Conservation (phyloP, 2,888 invertebrate species). For the Schizaphis graminum region DNA sequence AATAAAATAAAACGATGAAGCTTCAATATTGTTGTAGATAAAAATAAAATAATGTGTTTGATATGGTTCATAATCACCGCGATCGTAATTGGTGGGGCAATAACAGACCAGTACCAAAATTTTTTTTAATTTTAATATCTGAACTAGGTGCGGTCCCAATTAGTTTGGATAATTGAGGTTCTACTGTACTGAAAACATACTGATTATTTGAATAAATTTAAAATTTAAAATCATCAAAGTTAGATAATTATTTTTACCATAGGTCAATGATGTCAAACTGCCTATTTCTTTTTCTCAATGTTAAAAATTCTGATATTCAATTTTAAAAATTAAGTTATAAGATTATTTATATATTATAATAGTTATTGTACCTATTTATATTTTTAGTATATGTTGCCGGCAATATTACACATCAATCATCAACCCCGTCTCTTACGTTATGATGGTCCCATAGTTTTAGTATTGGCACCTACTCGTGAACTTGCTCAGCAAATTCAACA, state of each 20-base stretch:
- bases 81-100: too few relatives aligned
- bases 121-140: too few relatives aligned
- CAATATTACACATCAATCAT: conserved; percentile 95
- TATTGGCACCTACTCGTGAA: conserved; percentile 91
- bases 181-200: not conserved
- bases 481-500: conserved; percentile 92
- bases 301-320: not conserved
- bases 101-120: too few relatives aligned
- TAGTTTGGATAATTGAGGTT: too few relatives aligned
- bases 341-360: not conserved
- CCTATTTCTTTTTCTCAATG: not conserved
- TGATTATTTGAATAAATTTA: not conserved
- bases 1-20: too few relatives aligned
- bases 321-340: not conserved
- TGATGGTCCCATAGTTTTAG: conserved; percentile 93
- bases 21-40: too few relatives aligned
- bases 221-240: not conserved
- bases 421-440: conserved; percentile 87
- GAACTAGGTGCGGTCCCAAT: too few relatives aligned
- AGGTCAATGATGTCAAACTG: not conserved
- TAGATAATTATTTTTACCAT: not conserved
- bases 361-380: not conserved
- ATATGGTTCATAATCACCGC: too few relatives aligned
- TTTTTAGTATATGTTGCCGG: conserved; percentile 87
- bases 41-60: too few relatives aligned